phyloP scores from a whole-genome alignment of 2,113 vertebrate species.

The Larimichthys crocea region DNA sequence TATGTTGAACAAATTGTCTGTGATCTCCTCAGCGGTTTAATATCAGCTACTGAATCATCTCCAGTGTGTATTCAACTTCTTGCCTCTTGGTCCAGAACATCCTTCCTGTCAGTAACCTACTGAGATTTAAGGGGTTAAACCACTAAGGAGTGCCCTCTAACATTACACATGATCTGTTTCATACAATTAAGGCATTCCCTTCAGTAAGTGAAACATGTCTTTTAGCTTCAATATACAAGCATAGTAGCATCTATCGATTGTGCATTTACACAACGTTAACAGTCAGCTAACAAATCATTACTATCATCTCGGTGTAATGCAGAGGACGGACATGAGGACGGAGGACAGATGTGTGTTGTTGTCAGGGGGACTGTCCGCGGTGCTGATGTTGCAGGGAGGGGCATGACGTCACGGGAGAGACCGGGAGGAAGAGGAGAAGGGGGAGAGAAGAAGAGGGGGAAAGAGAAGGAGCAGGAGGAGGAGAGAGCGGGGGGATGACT shows the following conservation, averaged over 20 bases:
- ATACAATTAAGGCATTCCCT: not conserved
- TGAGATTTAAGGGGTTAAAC: not conserved
- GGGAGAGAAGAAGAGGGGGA: conserved; percentile 41
- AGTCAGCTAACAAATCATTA: not conserved
- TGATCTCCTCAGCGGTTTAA: too few relatives aligned
- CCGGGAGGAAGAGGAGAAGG: conserved; percentile 63
- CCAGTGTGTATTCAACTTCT: too few relatives aligned
- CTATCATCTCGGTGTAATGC: not conserved
- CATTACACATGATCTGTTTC: not conserved
- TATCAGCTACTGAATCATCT: not conserved
- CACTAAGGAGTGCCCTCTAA: too few relatives aligned
- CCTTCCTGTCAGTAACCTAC: too few relatives aligned
- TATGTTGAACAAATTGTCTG: too few relatives aligned
- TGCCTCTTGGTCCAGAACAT: too few relatives aligned
- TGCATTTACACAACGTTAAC: not conserved
- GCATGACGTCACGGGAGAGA: conserved; percentile 79
- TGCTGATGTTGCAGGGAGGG: conserved; percentile 84
- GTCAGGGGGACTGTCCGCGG: conserved; percentile 17
- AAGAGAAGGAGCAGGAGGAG: conserved; percentile 65
- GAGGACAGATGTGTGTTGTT: conserved; percentile 8
- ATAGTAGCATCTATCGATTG: too few relatives aligned
- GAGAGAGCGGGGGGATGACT: conserved; percentile 78
- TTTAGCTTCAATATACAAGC: not conserved
- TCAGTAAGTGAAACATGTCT: not conserved
- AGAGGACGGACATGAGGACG: conserved; percentile 1